Evolutionary conservation across 2,113 vertebrate species (phyloP).

Genomic region (Nothobranchius kuhntae): DNA sequence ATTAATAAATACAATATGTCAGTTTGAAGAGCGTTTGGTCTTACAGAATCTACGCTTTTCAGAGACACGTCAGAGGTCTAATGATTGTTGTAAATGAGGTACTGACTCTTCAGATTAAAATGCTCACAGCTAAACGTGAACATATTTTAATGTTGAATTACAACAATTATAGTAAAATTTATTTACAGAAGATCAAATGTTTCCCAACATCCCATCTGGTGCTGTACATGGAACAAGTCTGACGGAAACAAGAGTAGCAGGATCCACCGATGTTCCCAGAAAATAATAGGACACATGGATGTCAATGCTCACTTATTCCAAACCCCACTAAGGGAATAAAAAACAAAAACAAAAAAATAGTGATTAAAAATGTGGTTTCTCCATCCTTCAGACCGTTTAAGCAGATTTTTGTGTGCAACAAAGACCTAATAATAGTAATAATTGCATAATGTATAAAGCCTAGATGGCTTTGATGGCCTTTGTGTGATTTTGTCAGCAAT

Average conservation of each 20-base stretch:
- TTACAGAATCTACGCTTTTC: not conserved
- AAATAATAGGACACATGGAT: not conserved
- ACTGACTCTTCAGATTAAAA: not conserved
- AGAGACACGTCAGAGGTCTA: not conserved
- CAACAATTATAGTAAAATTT: no score
- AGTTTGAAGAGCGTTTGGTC: no score
- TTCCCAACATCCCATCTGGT: not conserved
- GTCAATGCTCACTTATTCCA: not conserved
- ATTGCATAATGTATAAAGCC: not conserved
- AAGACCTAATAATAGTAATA: not conserved
- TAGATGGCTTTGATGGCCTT: not conserved
- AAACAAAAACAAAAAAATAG: not conserved
- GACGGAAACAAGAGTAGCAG: not conserved
- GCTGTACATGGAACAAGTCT: not conserved
- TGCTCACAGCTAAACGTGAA: not conserved
- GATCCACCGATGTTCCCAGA: not conserved
- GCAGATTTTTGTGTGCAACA: not conserved
- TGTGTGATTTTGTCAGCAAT: slow-evolving; percentile 10
- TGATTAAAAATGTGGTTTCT: slow-evolving; percentile 1
- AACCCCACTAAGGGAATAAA: not conserved
- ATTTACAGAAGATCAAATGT: not conserved
- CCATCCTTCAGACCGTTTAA: not conserved
- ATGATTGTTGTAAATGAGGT: not conserved
- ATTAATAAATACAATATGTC: no score
- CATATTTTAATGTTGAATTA: not conserved